Percentiles rank a stretch among this genome's conserved stretches.
These are phyloP conservation scores for Plagiodera versicolora DNA, from an alignment of 2,888 invertebrate genomes.

Conservation along the genomic window DNA sequence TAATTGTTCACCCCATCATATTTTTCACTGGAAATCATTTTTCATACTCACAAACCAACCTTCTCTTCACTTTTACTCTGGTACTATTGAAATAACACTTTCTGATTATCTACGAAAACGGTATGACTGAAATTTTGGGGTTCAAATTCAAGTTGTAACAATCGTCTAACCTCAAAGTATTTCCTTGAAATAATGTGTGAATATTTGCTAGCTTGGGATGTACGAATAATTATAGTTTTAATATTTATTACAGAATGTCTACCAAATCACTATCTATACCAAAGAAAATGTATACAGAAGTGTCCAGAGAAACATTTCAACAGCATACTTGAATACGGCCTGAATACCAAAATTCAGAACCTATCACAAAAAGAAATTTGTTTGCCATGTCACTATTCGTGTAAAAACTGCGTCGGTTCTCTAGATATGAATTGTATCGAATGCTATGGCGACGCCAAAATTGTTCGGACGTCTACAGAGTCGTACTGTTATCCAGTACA, in stretches of 20 bases:
- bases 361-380: conserved; percentile 54
- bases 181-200: no score
- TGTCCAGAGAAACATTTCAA: conserved; percentile 56
- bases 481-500: conserved; percentile 50
- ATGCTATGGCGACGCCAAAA: conserved; percentile 68
- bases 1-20: no score
- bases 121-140: background rate
- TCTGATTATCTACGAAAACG: no score
- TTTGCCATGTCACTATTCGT: conserved; percentile 74
- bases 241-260: conserved; percentile 64
- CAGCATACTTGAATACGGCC: conserved; percentile 37
- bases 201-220: no score
- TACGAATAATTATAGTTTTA: background rate
- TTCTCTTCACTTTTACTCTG: no score
- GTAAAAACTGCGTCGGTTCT: conserved; percentile 69
- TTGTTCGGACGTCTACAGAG: conserved; percentile 54
- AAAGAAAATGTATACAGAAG: conserved; percentile 61
- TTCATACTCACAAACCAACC: no score
- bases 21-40: no score
- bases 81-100: no score
- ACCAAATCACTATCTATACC: conserved; percentile 62
- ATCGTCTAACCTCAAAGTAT: no score
- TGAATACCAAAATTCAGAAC: conserved; percentile 32
- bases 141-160: background rate
- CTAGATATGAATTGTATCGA: conserved; percentile 68